Percentiles rank a stretch among this genome's conserved stretches.
These are phyloP conservation scores for Epinephelus moara DNA, from an alignment of 2,113 vertebrate genomes.

Conservation along the genomic window DNA sequence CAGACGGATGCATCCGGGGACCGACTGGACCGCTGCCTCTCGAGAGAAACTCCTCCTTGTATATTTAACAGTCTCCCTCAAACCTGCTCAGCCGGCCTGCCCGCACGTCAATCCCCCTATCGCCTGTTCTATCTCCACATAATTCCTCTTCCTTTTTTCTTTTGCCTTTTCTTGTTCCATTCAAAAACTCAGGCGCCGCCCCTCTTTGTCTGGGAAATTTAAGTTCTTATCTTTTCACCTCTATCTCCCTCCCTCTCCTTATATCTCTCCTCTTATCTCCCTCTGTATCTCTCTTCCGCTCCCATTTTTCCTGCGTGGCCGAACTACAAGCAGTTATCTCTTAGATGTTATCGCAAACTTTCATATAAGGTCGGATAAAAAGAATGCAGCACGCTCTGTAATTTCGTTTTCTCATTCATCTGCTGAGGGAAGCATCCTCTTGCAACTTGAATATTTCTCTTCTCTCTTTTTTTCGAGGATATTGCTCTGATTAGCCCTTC, in stretches of 20 bases:
- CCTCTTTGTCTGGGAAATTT: slow-evolving; percentile 60
- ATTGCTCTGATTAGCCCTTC: slow-evolving; percentile 70
- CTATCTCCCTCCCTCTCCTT: slow-evolving; percentile 55
- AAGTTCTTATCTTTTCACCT: slow-evolving; percentile 71
- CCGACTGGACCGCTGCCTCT: slow-evolving; percentile 19
- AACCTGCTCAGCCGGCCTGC: slow-evolving; percentile 23
- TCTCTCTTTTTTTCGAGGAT: slow-evolving; percentile 39
- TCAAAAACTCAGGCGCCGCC: slow-evolving; percentile 26
- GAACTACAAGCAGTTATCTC: slow-evolving; percentile 71
- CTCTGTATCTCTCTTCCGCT: slow-evolving; percentile 46
- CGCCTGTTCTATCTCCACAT: slow-evolving; percentile 26
- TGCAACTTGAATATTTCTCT: slow-evolving; percentile 22
- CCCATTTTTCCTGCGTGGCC: slow-evolving; percentile 50
- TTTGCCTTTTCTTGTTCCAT: slow-evolving; percentile 36
- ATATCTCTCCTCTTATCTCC: slow-evolving; percentile 63
- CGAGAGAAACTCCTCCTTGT: slow-evolving; percentile 48
- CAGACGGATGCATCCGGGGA: slow-evolving; percentile 46
- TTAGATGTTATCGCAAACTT: slow-evolving; percentile 73
- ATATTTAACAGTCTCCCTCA: slow-evolving; percentile 46
- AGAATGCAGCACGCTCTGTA: slow-evolving; percentile 43
- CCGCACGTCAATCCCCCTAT: slow-evolving; percentile 39
- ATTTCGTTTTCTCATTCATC: slow-evolving; percentile 66
- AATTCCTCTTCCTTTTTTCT: slow-evolving; percentile 30
- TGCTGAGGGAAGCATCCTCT: slow-evolving; percentile 26
- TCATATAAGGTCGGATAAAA: slow-evolving; percentile 65